Conservation (phyloP, 23 tunicate genomes). For the Trididemnum nubilum region DNA sequence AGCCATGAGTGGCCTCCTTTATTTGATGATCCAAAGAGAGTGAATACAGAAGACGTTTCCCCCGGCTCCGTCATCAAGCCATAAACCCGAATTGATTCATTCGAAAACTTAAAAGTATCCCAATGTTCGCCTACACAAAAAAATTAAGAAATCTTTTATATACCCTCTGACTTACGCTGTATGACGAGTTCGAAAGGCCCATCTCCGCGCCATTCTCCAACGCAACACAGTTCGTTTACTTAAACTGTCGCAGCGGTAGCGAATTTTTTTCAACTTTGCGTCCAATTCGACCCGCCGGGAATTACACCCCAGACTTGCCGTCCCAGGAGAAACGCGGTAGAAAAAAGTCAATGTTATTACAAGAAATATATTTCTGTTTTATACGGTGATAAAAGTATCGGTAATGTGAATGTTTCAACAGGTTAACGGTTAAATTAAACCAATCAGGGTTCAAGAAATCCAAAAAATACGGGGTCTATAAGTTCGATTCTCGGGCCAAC, state of each 20-base stretch:
- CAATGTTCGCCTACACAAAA: conserved; percentile 51
- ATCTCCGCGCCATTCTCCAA: not conserved
- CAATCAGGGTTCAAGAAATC: no score
- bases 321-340: no score
- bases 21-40: conserved; percentile 74
- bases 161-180: not conserved
- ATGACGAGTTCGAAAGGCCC: not conserved
- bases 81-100: conserved; percentile 55
- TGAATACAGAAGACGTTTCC: conserved; percentile 63
- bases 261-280: not conserved
- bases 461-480: no score
- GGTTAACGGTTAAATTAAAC: no score
- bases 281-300: not conserved
- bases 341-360: no score
- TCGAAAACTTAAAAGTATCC: conserved; percentile 53
- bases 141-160: not conserved
- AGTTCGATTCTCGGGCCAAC: no score
- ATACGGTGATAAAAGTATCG: no score
- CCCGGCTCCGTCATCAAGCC: conserved; percentile 88
- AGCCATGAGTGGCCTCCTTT: conserved; percentile 61
- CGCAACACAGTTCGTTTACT: not conserved
- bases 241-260: not conserved
- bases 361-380: no score
- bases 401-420: no score
- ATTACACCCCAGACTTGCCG: not conserved